Base-by-base conservation (phyloP, 1,140 invertebrate species). In the Amphibalanus amphitrite region DNA sequence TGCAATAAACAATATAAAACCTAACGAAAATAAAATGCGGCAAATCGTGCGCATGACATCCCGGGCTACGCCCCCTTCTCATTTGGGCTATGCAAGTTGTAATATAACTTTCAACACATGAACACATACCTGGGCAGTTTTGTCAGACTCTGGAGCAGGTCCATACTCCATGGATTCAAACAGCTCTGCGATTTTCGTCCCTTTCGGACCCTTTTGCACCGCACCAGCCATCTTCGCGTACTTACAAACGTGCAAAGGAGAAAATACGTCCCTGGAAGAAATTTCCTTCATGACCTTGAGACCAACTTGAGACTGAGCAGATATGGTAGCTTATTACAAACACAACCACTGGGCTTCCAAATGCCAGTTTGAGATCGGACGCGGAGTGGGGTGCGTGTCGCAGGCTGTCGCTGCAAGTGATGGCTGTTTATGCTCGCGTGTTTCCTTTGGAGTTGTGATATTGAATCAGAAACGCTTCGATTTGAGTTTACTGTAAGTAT, bases 131-230 rank as follows among this genome's bases (percentile, higher is more conserved):
- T 73, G 47, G 0, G 72, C 71, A 40, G 74, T 69, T 73, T 76
- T 74, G 28, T 74, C 74, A 26, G 74, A 75, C 69, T 76, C 76
- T 0, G 69, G 40, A 8, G 76, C 76, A 13, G 76, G 76, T 17
- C 76, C 76, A 74, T 76, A 76, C 59, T 76, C 76, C 76, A 76
- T 76, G 28, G 68, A 75, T 26, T 73, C 47, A 72, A 76, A 76
- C 13, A 76, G 73, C 68, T 72, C 71, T 23, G 72, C 33, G 29
- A 76, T 59, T 23, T 59, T 6, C 13, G 1, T 20, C 17, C 47
- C 47, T 20, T 59, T 59, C 10, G 47, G 1, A 23, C 47, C 47
- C 10, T 59, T 59, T 20, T 20, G 20, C 6, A 59, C 17, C 6
- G 10, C 13, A 1, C 47, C 47, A 59, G 47, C 47, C 47, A 59